Evolutionary conservation across 2,797 vertebrate genomes (phyloP).

Genomic region (Gadopsis bispinosus): DNA sequence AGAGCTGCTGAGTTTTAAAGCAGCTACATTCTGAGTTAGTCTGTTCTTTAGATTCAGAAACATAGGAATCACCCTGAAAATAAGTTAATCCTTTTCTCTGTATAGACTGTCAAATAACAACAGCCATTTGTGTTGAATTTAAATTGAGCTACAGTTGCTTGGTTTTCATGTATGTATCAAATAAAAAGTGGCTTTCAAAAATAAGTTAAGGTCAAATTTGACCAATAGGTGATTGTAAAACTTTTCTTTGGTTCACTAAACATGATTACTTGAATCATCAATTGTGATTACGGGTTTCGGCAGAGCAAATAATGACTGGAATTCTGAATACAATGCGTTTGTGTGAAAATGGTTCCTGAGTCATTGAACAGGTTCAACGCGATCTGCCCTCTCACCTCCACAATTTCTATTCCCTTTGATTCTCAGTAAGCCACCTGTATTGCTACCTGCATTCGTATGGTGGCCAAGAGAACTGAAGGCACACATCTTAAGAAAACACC

Average conservation of each 20-base stretch:
- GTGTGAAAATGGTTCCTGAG: accelerated
- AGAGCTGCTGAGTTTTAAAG: neutral
- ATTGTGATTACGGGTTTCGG: neutral
- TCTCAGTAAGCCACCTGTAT: too few relatives aligned
- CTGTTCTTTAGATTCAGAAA: neutral
- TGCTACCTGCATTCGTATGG: neutral
- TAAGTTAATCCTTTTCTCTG: neutral
- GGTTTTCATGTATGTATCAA: neutral
- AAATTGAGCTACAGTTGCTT: neutral
- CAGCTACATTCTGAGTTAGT: too few relatives aligned
- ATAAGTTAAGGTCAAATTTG: too few relatives aligned
- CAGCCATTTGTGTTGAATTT: neutral
- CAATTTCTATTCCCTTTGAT: neutral
- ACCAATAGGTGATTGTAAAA: too few relatives aligned
- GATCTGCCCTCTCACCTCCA: neutral
- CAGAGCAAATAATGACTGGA: neutral
- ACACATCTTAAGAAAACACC: neutral
- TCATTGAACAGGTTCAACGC: neutral
- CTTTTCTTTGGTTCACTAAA: too few relatives aligned
- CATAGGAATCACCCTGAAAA: neutral
- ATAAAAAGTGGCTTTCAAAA: neutral
- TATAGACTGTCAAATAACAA: neutral
- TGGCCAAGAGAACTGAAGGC: neutral
- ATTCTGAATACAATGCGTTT: neutral
- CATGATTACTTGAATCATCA: neutral